Evolutionary conservation across 1,140 invertebrate species (phyloP), one percentile per base, ranked within the genome.

Genomic region (Calycopis cecrops): DNA sequence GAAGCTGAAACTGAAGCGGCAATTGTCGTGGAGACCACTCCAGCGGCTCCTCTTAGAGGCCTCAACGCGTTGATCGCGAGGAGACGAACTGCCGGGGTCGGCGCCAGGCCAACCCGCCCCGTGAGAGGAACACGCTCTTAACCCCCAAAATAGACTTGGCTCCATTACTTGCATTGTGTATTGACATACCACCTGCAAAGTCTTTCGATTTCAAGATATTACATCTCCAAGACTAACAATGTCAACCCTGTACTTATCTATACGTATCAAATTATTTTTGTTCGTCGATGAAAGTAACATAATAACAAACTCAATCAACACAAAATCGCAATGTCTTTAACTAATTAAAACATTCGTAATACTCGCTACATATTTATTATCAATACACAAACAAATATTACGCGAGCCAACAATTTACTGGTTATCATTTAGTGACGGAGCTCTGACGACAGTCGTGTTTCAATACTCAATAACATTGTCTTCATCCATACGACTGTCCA

Each of bases 51-150:
- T 1, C 66, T 83, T 14, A 62, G 82, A 1, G 79, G 82, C 0
- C 71, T 85, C 0, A 77, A 85, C 54, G 82, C 79, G 1, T 67
- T 85, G 33, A 73, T 81, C 8, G 82, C 82, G 0, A 60, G 76
- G 14, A 56, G 81, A 21, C 75, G 81, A 33, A 73, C 74, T 3
- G 81, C 81, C 16, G 79, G 76, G 47, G 65, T 77, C 44, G 79
- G 74, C 48, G 67, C 55, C 9, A 59, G 79, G 1, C 79, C 73
- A 9, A 73, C 61, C 7, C 60, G 78, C 14, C 79, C 77, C 28
- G 73, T 63, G 1, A 28, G 21, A 28, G 21, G 21, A 28, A 28
- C 21, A 28, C 21, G 21, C 6, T 28, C 21, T 28, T 28, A 28
- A 28, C 21, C 21, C 21, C 21, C 21, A 28, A 28, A 28, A 28